Base-by-base conservation (phyloP, 2,113 vertebrate genomes). In the Misgurnus anguillicaudatus region DNA sequence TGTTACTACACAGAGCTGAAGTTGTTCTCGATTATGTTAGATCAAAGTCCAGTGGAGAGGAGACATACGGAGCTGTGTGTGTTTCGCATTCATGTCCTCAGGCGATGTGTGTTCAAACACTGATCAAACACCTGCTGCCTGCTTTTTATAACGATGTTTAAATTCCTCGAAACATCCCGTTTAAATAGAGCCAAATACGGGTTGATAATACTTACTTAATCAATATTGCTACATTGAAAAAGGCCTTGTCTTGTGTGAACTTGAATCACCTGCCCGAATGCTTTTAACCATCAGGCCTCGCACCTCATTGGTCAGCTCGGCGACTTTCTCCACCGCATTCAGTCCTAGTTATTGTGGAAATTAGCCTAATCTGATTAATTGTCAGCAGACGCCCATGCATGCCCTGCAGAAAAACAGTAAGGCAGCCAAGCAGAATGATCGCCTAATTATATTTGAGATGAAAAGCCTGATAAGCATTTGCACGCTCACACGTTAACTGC, bases 391-490 rank as follows among this genome's bases (percentile, higher is more conserved):
- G 91, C 91, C 92, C 92, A 92, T 91, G 90, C 90, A 92, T 93
- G 91, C 94, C 94, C 94, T 92, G 91, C 93, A 95, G 94, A 80
- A 70, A 94, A 95, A 80, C 94, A 94, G 94, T 94, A 92, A 95
- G 94, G 94, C 93, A 94, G 92, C 93, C 92, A 92, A 91, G 93
- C 91, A 94, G 94, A 95, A 95, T 94, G 93, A 95, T 95, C 94
- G 92, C 93, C 94, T 95, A 96, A 95, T 96, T 95, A 96, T 94
- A 95, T 95, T 94, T 94, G 94, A 94, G 94, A 95, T 95, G 94
- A 95, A 94, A 95, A 94, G 93, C 94, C 94, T 93, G 95, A 95
- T 94, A 95, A 96, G 93, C 94, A 94, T 96, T 95, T 94, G 94
- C 93, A 92, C 93, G 69, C 82, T 77, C 80, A 93, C 94, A 94